A percentile compares a stretch with the other conserved stretches of the same genome.
phyloP scores from a whole-genome alignment of 2,797 vertebrate species.

The Champsocephalus esox region DNA sequence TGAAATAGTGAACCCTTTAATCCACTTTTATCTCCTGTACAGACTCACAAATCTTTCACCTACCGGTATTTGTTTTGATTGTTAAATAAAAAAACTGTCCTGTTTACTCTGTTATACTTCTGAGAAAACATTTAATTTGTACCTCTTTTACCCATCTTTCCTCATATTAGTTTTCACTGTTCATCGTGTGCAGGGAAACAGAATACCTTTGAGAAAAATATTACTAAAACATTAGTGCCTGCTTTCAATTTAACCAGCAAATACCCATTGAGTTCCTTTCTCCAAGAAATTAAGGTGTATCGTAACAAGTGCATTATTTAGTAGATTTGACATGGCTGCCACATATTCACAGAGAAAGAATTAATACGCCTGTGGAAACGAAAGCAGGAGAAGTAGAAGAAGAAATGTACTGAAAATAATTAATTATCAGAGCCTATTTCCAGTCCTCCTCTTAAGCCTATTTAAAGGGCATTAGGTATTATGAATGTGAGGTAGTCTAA shows the following conservation, averaged over 20 bases:
- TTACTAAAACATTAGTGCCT: slow-evolving; percentile 43
- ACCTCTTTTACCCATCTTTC: background rate
- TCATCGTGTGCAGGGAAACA: slow-evolving; percentile 7
- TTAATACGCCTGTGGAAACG: slow-evolving; percentile 81
- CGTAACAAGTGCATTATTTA: slow-evolving; percentile 85
- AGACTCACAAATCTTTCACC: background rate
- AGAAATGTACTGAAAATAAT: slow-evolving; percentile 77
- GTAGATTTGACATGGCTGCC: slow-evolving; percentile 82
- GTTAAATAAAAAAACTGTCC: background rate
- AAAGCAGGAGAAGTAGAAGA: slow-evolving; percentile 68
- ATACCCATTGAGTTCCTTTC: slow-evolving; percentile 53
- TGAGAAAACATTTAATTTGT: background rate
- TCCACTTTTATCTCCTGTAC: background rate
- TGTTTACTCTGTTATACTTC: background rate
- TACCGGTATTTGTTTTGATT: background rate
- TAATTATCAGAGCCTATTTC: slow-evolving; percentile 84
- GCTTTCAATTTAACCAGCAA: slow-evolving; percentile 50
- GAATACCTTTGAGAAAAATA: slow-evolving; percentile 43
- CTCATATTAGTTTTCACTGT: background rate
- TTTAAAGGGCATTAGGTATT: slow-evolving; percentile 87
- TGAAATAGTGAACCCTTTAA: background rate
- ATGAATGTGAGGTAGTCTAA: slow-evolving; percentile 89
- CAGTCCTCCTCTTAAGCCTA: slow-evolving; percentile 85
- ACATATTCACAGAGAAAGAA: slow-evolving; percentile 71
- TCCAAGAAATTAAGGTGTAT: slow-evolving; percentile 76